These are phyloP conservation scores for Lasioglossum morio DNA, from an alignment of 2,888 invertebrate species.

Conservation along the genomic window DNA sequence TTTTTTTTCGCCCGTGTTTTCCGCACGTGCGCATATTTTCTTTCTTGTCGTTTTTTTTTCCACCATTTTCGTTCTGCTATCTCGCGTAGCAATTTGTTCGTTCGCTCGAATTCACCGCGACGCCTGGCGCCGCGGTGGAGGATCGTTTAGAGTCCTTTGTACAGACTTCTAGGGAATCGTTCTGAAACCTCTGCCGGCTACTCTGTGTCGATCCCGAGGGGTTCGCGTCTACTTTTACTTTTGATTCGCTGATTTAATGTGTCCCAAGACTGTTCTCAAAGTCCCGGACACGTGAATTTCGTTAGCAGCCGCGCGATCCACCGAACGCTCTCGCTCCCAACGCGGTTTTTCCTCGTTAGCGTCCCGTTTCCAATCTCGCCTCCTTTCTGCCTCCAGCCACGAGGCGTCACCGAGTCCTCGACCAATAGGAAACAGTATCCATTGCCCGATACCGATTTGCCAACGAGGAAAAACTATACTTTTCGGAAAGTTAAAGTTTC, in stretches of 20 bases:
- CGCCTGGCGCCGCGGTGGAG: conserved; percentile 56
- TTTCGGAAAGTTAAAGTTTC: background rate
- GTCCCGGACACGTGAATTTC: background rate
- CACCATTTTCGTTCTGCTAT: conserved; percentile 9
- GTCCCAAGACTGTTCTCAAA: background rate
- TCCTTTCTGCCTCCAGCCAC: background rate
- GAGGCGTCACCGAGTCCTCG: background rate
- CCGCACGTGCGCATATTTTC: background rate
- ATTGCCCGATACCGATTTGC: background rate
- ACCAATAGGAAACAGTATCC: background rate
- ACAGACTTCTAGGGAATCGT: conserved; percentile 63
- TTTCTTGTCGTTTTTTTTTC: background rate
- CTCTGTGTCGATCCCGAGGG: conserved; percentile 16
- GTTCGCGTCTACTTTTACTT: background rate
- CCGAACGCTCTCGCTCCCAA: conserved; percentile 10
- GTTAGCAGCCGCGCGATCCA: background rate
- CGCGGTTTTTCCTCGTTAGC: background rate
- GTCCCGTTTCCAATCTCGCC: background rate
- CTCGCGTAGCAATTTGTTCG: background rate
- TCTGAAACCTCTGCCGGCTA: conserved; percentile 45
- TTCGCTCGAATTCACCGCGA: conserved; percentile 40
- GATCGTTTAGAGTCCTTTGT: conserved; percentile 74
- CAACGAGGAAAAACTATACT: background rate
- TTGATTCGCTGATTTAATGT: background rate
- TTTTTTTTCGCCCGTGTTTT: background rate